Conservation (phyloP, 2,797 vertebrate genomes). For the Hippopotamyrus pictus region DNA sequence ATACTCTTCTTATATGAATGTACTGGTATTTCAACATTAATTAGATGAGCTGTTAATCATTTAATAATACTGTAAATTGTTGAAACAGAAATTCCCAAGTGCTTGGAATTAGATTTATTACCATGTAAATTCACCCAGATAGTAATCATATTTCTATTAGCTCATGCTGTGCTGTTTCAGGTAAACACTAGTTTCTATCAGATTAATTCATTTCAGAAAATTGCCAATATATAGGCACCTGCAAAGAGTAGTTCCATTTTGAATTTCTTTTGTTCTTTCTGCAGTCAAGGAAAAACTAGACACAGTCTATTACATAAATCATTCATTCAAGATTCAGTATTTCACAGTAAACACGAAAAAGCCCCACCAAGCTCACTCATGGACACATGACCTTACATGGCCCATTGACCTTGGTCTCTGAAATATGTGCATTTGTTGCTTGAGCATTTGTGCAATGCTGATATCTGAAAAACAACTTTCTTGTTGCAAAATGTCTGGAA, state of each 20-base stretch:
- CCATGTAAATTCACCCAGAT: not conserved
- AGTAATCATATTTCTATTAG: not conserved
- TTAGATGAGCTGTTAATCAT: not conserved
- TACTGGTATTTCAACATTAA: not conserved
- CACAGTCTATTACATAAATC: not conserved
- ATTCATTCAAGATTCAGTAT: not conserved
- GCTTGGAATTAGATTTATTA: not conserved
- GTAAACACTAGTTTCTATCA: not conserved
- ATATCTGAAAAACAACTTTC: not conserved
- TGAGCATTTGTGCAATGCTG: not conserved
- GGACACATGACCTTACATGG: not conserved
- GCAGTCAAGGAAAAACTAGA: not conserved
- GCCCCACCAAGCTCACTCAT: not conserved
- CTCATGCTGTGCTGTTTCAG: not conserved
- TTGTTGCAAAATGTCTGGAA: not conserved
- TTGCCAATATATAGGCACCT: not conserved
- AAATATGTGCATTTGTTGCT: not conserved
- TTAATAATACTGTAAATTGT: not conserved
- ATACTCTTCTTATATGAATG: not conserved
- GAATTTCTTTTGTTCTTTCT: not conserved
- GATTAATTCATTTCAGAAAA: not conserved
- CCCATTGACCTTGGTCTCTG: not conserved
- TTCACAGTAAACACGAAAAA: not conserved
- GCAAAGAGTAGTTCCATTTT: not conserved
- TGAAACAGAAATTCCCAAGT: not conserved